Percentiles rank a stretch among this genome's conserved stretches.
Conservation (phyloP, 2,888 invertebrate genomes). For the Hesperia comma region DNA sequence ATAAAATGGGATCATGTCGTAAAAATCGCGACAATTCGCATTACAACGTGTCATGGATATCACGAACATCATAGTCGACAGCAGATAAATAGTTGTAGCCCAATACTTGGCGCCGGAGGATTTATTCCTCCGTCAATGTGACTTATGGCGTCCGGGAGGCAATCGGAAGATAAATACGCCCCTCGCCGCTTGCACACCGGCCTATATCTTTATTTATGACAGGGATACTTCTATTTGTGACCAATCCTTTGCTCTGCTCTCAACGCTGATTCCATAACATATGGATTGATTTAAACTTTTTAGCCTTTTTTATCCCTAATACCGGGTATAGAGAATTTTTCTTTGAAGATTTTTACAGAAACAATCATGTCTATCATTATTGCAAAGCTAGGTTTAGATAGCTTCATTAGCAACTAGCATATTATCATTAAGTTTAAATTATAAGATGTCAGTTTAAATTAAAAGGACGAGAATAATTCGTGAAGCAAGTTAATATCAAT, state of each 20-base stretch:
- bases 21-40: not conserved
- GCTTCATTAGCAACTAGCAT: too few species aligned
- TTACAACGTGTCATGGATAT: conserved; percentile 13
- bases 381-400: too few species aligned
- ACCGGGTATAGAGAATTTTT: too few species aligned
- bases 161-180: conserved; percentile 34
- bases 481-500: conserved; percentile 3
- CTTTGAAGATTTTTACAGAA: too few species aligned
- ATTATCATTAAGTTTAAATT: too few species aligned
- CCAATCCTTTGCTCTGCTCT: conserved; percentile 21
- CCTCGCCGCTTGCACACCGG: conserved; percentile 26
- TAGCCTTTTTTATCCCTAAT: too few species aligned
- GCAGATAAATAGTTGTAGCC: conserved; percentile 26
- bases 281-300: not conserved
- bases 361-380: too few species aligned
- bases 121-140: conserved; percentile 44
- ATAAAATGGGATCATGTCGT: conserved; percentile 5
- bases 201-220: conserved; percentile 36
- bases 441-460: too few species aligned
- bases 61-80: conserved; percentile 25
- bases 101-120: conserved; percentile 34
- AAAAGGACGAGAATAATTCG: not conserved
- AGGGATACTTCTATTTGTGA: conserved; percentile 27
- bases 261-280: not conserved
- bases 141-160: conserved; percentile 41